These are phyloP conservation scores for Cynodonichthys magdalenae DNA, from an alignment of 2,797 vertebrate species.

Conservation along the genomic window DNA sequence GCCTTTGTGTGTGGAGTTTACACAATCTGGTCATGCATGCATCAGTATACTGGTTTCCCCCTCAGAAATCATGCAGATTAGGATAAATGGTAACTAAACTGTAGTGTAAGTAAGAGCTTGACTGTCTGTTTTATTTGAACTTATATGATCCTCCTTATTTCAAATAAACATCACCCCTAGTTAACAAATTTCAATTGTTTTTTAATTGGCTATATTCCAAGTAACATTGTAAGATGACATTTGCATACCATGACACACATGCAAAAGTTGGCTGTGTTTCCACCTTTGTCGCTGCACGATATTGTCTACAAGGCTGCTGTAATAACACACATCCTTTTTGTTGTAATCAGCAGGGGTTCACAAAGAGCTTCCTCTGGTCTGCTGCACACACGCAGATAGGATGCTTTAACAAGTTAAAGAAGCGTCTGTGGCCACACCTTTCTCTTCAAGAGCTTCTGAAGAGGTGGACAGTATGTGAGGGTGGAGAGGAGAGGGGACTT, in stretches of 20 bases:
- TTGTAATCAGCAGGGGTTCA: conserved; percentile 64
- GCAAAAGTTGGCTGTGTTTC: conserved; percentile 12
- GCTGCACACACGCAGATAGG: conserved; percentile 28
- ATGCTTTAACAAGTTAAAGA: conserved; percentile 58
- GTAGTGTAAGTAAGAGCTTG: too few relatives aligned
- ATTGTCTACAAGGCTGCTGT: conserved; percentile 47
- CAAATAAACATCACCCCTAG: background rate
- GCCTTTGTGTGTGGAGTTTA: too few relatives aligned
- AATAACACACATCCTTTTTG: conserved; percentile 56
- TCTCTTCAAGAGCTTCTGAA: conserved; percentile 59
- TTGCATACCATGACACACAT: background rate
- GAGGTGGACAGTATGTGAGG: conserved; percentile 55
- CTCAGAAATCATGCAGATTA: too few relatives aligned
- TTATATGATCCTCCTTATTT: too few relatives aligned
- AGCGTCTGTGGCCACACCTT: conserved; percentile 48
- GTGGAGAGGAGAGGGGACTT: conserved; percentile 51
- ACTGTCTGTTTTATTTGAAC: too few relatives aligned
- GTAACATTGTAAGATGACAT: background rate
- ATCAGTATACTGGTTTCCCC: too few relatives aligned
- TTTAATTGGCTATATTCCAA: background rate
- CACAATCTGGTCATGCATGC: too few relatives aligned
- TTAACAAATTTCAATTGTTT: background rate
- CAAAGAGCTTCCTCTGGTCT: conserved; percentile 58
- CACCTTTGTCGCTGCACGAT: conserved; percentile 36
- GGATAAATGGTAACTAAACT: too few relatives aligned